These are phyloP conservation scores for Drosophila melanica DNA, from an alignment of 1,140 invertebrate species.

Conservation along the genomic window DNA sequence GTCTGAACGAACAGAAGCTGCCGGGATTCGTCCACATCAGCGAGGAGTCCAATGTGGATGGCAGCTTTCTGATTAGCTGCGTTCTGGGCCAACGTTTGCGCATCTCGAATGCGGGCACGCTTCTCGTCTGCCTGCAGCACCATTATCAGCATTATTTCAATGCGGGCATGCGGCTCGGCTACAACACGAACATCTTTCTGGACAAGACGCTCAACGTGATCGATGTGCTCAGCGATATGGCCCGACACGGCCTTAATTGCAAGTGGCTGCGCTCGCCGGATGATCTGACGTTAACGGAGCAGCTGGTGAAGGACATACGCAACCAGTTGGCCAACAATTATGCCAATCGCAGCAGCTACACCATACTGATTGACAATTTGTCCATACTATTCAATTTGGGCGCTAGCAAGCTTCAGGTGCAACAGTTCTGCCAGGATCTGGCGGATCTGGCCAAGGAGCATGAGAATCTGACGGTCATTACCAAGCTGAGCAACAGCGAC, in stretches of 20 bases:
- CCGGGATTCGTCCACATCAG: constrained; percentile 87
- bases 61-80: constrained; percentile 88
- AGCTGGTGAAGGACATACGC: constrained; percentile 68
- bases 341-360: constrained; percentile 79
- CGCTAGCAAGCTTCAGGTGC: constrained; percentile 71
- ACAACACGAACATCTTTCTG: constrained; percentile 87
- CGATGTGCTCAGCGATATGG: constrained; percentile 86
- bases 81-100: constrained; percentile 86
- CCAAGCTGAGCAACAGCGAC: constrained; percentile 85
- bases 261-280: constrained; percentile 71
- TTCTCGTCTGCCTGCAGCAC: constrained; percentile 89
- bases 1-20: constrained; percentile 86
- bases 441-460: constrained; percentile 83
- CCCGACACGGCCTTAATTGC: constrained; percentile 50
- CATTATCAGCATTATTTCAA: constrained; percentile 89
- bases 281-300: constrained; percentile 53
- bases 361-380: constrained; percentile 89
- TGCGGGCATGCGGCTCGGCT: constrained; percentile 89
- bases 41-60: constrained; percentile 88
- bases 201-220: constrained; percentile 85
- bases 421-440: constrained; percentile 78
- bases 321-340: constrained; percentile 60
- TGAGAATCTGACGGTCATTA: constrained; percentile 84
- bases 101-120: constrained; percentile 85
- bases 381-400: constrained; percentile 88